Base-by-base conservation (phyloP, 2,113 vertebrate genomes). In the Nycticorax nycticorax region DNA sequence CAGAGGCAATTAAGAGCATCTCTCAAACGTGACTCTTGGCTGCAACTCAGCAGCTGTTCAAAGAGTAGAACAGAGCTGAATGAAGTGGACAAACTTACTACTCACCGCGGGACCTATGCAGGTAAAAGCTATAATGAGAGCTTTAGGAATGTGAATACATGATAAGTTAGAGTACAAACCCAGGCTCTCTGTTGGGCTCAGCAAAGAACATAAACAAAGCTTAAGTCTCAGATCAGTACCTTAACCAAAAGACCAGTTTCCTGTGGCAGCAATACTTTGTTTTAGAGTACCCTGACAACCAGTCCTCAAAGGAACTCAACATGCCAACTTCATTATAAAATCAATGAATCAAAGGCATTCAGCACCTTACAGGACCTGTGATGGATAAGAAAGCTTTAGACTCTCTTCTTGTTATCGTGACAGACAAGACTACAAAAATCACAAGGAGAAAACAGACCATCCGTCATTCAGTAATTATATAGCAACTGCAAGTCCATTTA, bases 401-500 rank as follows among this genome's bases (percentile, higher is more conserved):
- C 50, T 57, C 6, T 47, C 67, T 86, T 91, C 28, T 77, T 89
- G 48, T 96, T 97, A 88, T 92, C 28, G 4, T 92, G 92, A 97
- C 93, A 97, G 93, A 85, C 55, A 88, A 96, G 88, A 87, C 63
- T 41, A 94, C 85, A 88, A 92, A 95, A 94, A 93, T 75, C 96
- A 93, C 71, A 83, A 95, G 93, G 85, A 95, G 85, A 97, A 98
- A 98, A 96, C 92, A 98, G 94, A 96, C 95, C 88, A 98, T 95
- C 97, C 90, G 93, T 97, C 94, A 96, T 91, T 72, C 77, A 67
- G 87, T 97, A 98, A 98, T 98, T 98, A 97, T 79, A 97, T 69
- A 98, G 97, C 96, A 98, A 98, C 95, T 97, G 94, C 95, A 97
- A 98, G 94, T 91, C 91, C 96, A 97, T 97, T 98, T 97, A 98